phyloP scores from a whole-genome alignment of 2,113 vertebrate genomes.

The Vombatus ursinus region DNA sequence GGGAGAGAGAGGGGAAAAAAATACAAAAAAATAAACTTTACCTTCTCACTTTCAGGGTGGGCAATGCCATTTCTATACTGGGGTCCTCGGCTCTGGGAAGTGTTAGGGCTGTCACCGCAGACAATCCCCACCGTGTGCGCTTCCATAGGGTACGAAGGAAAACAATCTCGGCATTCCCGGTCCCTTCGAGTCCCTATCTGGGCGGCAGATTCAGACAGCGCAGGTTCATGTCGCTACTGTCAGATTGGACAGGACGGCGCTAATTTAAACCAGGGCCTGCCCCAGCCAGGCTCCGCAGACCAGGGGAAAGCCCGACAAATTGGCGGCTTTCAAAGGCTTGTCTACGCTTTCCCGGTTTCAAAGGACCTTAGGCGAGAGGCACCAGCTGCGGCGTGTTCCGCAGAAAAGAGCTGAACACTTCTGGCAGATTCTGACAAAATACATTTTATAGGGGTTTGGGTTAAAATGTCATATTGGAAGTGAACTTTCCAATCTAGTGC shows the following conservation, averaged over 20 bases:
- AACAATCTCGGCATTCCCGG: conserved; percentile 88
- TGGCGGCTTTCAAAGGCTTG: conserved; percentile 67
- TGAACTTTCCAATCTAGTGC: conserved; percentile 42
- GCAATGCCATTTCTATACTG: conserved; percentile 91
- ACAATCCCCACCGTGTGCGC: conserved; percentile 77
- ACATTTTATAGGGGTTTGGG: conserved; percentile 86
- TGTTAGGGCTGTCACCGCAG: conserved; percentile 93
- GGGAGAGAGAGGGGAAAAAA: conserved; percentile 85
- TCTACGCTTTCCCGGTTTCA: conserved; percentile 67
- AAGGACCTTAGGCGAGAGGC: conserved; percentile 69
- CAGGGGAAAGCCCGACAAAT: conserved; percentile 61
- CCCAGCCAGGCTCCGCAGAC: conserved; percentile 30
- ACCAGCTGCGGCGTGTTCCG: conserved; percentile 89
- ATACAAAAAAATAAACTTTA: conserved; percentile 97
- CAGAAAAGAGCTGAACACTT: conserved; percentile 82
- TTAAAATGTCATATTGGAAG: conserved; percentile 82
- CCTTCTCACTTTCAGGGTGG: conserved; percentile 95
- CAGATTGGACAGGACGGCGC: conserved; percentile 81
- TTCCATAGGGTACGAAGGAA: conserved; percentile 75
- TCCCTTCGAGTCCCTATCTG: conserved; percentile 73
- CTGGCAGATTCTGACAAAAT: conserved; percentile 88
- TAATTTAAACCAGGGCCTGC: conserved; percentile 81
- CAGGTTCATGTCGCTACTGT: conserved; percentile 82
- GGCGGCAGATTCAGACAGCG: conserved; percentile 67
- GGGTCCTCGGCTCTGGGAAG: conserved; percentile 93